phyloP scores from a whole-genome alignment of 1,140 invertebrate species.

The Danaus plexippus region DNA sequence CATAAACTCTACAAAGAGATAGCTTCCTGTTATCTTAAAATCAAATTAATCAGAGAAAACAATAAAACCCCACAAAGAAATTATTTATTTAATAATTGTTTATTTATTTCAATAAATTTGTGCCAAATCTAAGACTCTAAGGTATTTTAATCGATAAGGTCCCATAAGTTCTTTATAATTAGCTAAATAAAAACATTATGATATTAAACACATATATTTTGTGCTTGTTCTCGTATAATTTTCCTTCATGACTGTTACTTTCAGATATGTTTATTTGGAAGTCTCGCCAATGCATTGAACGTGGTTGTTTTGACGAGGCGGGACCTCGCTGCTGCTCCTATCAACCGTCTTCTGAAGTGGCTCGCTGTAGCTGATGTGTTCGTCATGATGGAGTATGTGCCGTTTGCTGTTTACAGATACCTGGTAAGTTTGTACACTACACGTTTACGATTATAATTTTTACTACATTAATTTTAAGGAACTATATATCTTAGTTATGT shows the following conservation, averaged over 20 bases:
- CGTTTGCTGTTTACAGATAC: conserved; percentile 85
- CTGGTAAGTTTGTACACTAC: conserved; percentile 58
- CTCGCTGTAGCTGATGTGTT: conserved; percentile 88
- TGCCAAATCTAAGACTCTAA: no score
- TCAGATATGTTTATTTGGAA: conserved; percentile 89
- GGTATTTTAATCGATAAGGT: no score
- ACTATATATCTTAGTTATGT: no score
- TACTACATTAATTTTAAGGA: no score
- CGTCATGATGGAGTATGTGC: conserved; percentile 90
- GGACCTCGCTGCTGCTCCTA: conserved; percentile 84
- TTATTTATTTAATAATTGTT: no score
- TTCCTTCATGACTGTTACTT: background rate
- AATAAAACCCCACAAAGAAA: no score
- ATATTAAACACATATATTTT: background rate
- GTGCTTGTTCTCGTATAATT: background rate
- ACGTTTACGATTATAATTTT: no score
- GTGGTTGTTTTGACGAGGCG: conserved; percentile 90
- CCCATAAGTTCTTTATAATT: background rate
- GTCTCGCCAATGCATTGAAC: conserved; percentile 91
- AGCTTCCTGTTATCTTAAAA: no score
- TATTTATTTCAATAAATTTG: no score
- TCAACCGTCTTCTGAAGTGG: conserved; percentile 84
- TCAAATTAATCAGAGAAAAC: no score
- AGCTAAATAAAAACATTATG: no score
- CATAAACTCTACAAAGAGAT: no score